Evolutionary conservation across 2,113 vertebrate species (phyloP), one percentile per base, ranked within the genome.

Genomic region (Corvus cornix): DNA sequence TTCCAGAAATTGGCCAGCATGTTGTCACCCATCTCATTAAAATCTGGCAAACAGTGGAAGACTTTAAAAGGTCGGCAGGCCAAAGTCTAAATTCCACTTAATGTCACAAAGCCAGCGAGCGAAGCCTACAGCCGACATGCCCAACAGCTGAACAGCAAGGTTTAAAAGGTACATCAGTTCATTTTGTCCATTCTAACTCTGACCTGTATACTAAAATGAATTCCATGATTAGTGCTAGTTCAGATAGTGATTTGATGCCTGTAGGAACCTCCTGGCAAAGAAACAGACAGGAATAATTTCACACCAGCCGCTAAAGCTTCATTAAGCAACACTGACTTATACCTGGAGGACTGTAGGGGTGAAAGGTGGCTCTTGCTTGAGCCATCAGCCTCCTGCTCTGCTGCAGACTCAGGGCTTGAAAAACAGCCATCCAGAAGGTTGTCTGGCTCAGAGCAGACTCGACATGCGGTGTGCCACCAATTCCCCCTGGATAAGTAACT

Each of bases 391-490:
- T 84, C 52, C 27, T 24, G 60, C 31, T 82, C 73, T 13, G 46
- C 51, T 75, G 39, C 60, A 79, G 51, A 27, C 37, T 33, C 43
- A 17, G 23, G 23, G 44, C 59, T 55, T 51, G 28, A 35, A 41
- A 64, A 84, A 41, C 1, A 7, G 49, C 20, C 2, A 0, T 39
- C 16, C 58, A 43, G 79, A 66, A 53, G 26, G 31, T 1, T 37
- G 55, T 6, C 19, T 30, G n/a, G 56, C 53, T 84, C 35, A n/a
- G 17, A 72, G 18, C 27, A 81, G 43, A 62, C 27, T 37, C 2
- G 1, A 27, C 43, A 28, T 3, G 4, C 1, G 3, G 17, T 3
- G 35, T 39, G 51, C 49, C 64, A 48, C 5, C 0, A 0, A 4
- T 8, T 84, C 43, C 56, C 48, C 60, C 58, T 3, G 5, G 44